phyloP scores from a whole-genome alignment of 2,113 vertebrate genomes.

The Tragelaphus imberbis region DNA sequence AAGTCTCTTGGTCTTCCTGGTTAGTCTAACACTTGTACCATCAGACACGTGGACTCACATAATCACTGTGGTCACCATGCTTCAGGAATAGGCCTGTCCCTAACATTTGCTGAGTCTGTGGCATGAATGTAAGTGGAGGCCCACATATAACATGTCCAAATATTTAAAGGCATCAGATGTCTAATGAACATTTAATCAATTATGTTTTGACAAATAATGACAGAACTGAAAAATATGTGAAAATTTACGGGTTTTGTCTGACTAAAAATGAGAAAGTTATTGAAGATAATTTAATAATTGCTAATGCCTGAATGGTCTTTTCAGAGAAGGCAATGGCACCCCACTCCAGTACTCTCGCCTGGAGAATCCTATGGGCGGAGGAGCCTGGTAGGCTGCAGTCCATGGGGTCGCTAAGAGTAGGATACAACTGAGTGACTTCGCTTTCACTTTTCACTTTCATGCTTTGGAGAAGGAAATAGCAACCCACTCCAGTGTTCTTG shows the following conservation, averaged over 20 bases:
- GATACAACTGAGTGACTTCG: rapidly evolving
- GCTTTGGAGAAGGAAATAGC: too few relatives aligned
- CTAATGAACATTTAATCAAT: not conserved
- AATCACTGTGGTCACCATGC: not conserved
- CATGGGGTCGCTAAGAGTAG: rapidly evolving
- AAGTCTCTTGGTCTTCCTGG: not conserved
- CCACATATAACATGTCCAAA: not conserved
- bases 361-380: too few relatives aligned
- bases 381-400: too few relatives aligned
- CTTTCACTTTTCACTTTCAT: too few relatives aligned
- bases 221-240: not conserved
- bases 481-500: too few relatives aligned
- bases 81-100: not conserved
- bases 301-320: not conserved
- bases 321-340: too few relatives aligned
- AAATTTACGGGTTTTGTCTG: not conserved
- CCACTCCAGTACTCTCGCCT: too few relatives aligned
- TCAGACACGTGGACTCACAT: not conserved
- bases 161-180: not conserved
- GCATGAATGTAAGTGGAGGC: not conserved
- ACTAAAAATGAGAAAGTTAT: not conserved
- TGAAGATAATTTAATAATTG: not conserved
- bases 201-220: conserved; percentile 11
- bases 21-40: not conserved
- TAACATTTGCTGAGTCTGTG: not conserved